Conservation (phyloP, 2,113 vertebrate species). For the Phocoena phocoena region DNA sequence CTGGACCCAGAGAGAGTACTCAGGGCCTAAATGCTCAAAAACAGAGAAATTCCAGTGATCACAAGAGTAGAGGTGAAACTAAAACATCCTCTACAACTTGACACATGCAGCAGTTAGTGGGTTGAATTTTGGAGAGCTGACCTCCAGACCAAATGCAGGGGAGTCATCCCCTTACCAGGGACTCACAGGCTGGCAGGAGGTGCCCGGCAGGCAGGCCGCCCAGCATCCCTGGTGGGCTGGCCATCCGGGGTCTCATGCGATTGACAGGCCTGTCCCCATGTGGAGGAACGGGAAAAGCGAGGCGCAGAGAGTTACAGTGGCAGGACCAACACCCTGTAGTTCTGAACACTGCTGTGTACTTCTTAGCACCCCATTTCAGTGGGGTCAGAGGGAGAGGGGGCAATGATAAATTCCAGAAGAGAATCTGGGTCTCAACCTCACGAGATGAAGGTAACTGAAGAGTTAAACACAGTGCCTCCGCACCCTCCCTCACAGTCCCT, state of each 20-base stretch:
- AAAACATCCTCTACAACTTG: too few relatives aligned
- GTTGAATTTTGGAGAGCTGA: not conserved
- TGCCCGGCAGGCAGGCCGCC: accelerated
- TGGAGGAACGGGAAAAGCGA: not conserved
- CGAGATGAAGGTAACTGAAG: not conserved
- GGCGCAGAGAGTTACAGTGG: not conserved
- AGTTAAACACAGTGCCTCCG: not conserved
- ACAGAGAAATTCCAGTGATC: not conserved
- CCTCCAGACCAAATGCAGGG: not conserved
- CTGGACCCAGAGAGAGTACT: not conserved
- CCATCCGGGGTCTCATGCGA: too few relatives aligned
- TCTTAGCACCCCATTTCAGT: not conserved
- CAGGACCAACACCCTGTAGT: not conserved
- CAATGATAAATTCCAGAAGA: not conserved
- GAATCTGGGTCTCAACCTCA: not conserved
- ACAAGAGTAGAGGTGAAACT: not conserved
- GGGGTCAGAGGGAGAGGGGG: not conserved
- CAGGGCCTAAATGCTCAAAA: not conserved
- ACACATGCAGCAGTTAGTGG: not conserved
- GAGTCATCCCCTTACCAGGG: accelerated
- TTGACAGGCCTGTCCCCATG: not conserved
- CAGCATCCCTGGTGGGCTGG: not conserved
- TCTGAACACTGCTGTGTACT: not conserved
- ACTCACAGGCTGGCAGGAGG: not conserved
- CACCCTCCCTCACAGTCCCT: not conserved